Evolutionary conservation across 2,888 invertebrate genomes (phyloP), one percentile per base, ranked within the genome.

Genomic region (Phania funesta): DNA sequence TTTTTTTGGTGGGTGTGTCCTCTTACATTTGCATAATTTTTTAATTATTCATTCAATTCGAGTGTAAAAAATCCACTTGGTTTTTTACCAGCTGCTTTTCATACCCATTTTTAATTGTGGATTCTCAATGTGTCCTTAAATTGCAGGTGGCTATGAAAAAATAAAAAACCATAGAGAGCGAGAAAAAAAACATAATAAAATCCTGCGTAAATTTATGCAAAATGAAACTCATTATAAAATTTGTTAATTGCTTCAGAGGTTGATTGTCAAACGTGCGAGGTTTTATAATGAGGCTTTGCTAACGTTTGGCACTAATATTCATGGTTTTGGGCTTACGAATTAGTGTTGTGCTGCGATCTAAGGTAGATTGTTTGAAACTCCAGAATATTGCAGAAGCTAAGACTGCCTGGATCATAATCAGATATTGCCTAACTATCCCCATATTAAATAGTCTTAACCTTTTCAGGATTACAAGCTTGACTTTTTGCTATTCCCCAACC

Each of bases 11-110:
- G 84, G 81, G 84, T 85, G 84, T 60, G 81, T 80, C 85, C 73
- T 85, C 88, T 88, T 89, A 89, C 89, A 90, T 90, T 90, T 90
- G 89, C 89, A 90, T 90, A 90, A 90, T 90, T 90, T 90, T 85
- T 90, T 89, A 90, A 90, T 90, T 88, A 89, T 88, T 87, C 90
- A 88, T 88, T 88, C 90, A 87, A 84, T 83, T 81, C 65, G 70
- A 79, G 78, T 73, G 78, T 79, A 60, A 74, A 64, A 75, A 67
- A 56, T 74, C 64, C 75, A 67, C 76, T 80, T 80, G 56, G 1
- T 32, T 35, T 29, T 41, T 32, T 32, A 44, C 11, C 11, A 22
- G 38, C 26, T 50, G 48, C 35, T 18, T 41, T 35, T 1, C 16
- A 9, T 48, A 32, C 13, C 9, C 60, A 48, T 29, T 68, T 50